Conservation (phyloP, 2,888 invertebrate species). For the Acanthosoma haemorrhoidale region DNA sequence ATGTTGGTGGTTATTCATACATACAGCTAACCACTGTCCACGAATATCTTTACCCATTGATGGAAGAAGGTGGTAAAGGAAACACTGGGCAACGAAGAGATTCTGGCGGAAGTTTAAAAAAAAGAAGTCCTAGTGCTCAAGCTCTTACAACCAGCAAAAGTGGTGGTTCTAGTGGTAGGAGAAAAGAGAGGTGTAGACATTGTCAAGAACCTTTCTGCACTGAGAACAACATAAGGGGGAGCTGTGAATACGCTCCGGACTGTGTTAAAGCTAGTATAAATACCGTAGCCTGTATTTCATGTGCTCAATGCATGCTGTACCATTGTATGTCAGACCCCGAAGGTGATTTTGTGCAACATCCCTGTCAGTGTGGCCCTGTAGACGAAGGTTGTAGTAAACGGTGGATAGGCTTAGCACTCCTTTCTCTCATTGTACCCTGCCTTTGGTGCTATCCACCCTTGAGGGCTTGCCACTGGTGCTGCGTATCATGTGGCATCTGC, state of each 20-base stretch:
- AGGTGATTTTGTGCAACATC: constrained; percentile 77
- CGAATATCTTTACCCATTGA: constrained; percentile 48
- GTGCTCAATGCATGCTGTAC: constrained; percentile 85
- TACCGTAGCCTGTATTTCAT: constrained; percentile 74
- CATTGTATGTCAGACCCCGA: constrained; percentile 90
- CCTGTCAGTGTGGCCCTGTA: constrained; percentile 68
- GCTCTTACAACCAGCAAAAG: constrained; percentile 64
- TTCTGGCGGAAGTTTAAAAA: constrained; percentile 38
- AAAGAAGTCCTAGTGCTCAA: constrained; percentile 35
- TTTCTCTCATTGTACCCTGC: constrained; percentile 85
- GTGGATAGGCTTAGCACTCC: constrained; percentile 79
- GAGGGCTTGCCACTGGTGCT: constrained; percentile 76
- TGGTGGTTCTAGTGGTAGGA: constrained; percentile 51
- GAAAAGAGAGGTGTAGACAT: constrained; percentile 55
- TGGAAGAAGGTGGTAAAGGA: constrained; percentile 37
- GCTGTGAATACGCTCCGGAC: constrained; percentile 83
- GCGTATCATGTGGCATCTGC: constrained; percentile 71
- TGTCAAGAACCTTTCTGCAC: constrained; percentile 72
- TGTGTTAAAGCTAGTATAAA: constrained; percentile 73
- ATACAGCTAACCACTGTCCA: constrained; percentile 52
- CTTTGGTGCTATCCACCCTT: constrained; percentile 90
- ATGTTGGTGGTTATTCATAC: constrained; percentile 58
- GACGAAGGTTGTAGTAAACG: constrained; percentile 67
- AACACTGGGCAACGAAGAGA: constrained; percentile 28
- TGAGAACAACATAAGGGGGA: constrained; percentile 79